Percentiles rank a stretch among this genome's conserved stretches.
Conservation (phyloP, 2,113 vertebrate species). For the Anser brachyrhynchus region DNA sequence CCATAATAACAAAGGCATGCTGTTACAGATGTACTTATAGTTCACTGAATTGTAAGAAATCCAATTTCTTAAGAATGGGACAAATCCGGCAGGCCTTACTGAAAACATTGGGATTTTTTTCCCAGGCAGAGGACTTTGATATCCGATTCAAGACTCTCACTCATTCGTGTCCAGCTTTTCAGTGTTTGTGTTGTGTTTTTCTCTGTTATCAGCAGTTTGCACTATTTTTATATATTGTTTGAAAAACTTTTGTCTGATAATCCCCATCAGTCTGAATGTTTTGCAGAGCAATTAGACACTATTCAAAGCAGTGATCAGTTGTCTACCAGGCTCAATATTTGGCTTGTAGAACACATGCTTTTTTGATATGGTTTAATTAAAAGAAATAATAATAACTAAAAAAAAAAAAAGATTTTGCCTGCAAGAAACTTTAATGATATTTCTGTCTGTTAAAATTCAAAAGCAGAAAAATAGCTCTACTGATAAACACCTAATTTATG, state of each 20-base stretch:
- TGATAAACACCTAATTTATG: constrained; percentile 48
- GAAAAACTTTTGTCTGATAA: neutral
- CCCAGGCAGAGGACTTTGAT: neutral
- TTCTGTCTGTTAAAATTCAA: constrained; percentile 18
- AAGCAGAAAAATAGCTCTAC: constrained; percentile 49
- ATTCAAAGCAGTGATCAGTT: neutral
- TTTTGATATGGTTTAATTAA: neutral
- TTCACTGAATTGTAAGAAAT: constrained; percentile 36
- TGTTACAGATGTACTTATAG: constrained; percentile 10
- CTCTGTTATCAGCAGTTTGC: neutral
- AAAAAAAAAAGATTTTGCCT: neutral
- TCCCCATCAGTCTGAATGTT: neutral
- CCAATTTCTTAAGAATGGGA: constrained; percentile 13
- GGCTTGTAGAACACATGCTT: neutral
- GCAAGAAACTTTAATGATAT: neutral
- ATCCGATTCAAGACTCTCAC: neutral
- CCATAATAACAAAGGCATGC: neutral
- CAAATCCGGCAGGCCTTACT: neutral
- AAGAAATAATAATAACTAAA: neutral
- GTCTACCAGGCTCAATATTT: neutral
- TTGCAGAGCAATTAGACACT: neutral
- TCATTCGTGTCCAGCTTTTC: neutral
- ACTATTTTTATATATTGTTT: neutral
- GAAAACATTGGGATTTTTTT: neutral
- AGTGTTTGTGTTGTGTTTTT: neutral